Evolutionary conservation across 2,888 invertebrate genomes (phyloP).

Genomic region (Lacanobia wlatinum): DNA sequence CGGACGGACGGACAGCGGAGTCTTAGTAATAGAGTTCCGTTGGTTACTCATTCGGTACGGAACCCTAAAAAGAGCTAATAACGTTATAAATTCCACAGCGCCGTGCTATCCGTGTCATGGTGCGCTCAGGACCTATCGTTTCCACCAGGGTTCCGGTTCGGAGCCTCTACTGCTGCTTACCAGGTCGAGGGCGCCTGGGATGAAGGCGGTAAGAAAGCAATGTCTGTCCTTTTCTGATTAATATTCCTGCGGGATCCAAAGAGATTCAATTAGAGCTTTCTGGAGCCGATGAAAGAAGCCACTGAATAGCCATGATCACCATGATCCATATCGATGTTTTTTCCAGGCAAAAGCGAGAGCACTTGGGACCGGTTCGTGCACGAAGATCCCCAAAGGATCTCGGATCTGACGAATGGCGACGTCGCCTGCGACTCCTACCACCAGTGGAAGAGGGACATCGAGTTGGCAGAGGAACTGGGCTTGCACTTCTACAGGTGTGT

Average conservation of each 20-base stretch:
- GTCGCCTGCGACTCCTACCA: slow-evolving; percentile 92
- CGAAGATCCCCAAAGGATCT: slow-evolving; percentile 16
- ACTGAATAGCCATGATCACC: too few species aligned
- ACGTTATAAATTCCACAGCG: slow-evolving; percentile 4
- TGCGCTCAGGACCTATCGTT: slow-evolving; percentile 47
- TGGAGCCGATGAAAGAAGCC: too few species aligned
- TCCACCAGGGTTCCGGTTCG: slow-evolving; percentile 59
- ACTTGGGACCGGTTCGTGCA: slow-evolving; percentile 53
- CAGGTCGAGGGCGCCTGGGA: slow-evolving; percentile 64
- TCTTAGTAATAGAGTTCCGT: too few species aligned
- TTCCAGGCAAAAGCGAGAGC: slow-evolving; percentile 50
- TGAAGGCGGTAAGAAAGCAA: slow-evolving; percentile 59
- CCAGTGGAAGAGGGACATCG: slow-evolving; percentile 79
- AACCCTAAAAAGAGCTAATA: too few species aligned
- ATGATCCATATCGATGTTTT: too few species aligned
- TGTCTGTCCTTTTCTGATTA: too few species aligned
- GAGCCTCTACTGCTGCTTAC: slow-evolving; percentile 53
- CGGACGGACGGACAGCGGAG: too few species aligned
- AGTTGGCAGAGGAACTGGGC: slow-evolving; percentile 49
- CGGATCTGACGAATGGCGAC: slow-evolving; percentile 66
- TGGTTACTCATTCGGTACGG: too few species aligned
- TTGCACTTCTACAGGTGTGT: slow-evolving; percentile 45
- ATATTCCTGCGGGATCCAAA: too few species aligned
- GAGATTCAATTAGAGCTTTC: too few species aligned
- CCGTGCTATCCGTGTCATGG: slow-evolving; percentile 21